Base-by-base conservation (phyloP, 2,113 vertebrate genomes). In the Bucco capensis region DNA sequence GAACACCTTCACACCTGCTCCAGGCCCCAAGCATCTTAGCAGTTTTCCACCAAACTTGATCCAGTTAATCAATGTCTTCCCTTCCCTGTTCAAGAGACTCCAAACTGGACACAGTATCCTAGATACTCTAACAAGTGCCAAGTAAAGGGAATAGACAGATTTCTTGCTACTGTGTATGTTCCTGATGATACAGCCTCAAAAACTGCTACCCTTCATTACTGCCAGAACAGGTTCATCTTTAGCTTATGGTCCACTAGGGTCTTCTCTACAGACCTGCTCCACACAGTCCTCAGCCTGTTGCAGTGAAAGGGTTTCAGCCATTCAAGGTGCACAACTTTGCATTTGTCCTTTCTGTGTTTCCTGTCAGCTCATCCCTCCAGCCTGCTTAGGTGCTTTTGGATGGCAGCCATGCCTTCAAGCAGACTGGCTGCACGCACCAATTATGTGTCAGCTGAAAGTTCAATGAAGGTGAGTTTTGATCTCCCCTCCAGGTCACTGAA, bases 91-190 rank as follows among this genome's bases (percentile, higher is more conserved):
- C 21, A 46, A 25, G 40, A 81, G 30, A 18, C 35, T 30, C 38
- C 13, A 58, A 77, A 77, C 9, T 17, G 33, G 28, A 33, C 30
- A 11, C 5, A 25, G 5, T 6, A 38, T 50, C 28, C 31, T 50
- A 46, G 28, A 37, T 13, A 6, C 14, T 58, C 24, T 64, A 42
- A n/a, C 21, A 46, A 19, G 12, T 12, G 37, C n/a, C 58, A 54
- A 58, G n/a, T 31, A 62, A 77, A 57, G 47, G 18, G 21, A 75
- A 50, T 21, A 74, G 49, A 21, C 6, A 47, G 23, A 3, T 77
- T 31, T 9, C 31, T 73, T 57, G 37, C 22, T 22, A 18, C 10
- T 0, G 0, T 4, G 5, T 28, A 3, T 30, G 5, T 30, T 54
- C 21, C 33, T 84, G 31, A 24, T 30, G 10, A 24, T 14, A 56